Percentiles rank a stretch among this genome's conserved stretches.
Evolutionary conservation across 2,113 vertebrate genomes (phyloP).

Genomic region (Nannobrachium achirus): DNA sequence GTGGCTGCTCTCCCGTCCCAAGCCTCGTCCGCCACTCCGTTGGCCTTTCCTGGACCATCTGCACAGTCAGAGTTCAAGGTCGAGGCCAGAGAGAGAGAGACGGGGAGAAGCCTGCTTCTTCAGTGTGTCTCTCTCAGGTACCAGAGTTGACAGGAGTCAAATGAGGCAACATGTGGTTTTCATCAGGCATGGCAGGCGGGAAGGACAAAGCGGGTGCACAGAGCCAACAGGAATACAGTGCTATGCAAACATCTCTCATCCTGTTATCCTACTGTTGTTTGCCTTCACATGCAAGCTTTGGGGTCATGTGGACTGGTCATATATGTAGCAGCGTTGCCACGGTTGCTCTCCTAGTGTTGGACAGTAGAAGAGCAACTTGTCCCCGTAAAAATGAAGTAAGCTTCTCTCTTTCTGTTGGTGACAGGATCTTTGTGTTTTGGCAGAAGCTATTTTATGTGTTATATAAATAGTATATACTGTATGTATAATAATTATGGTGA

Average conservation of each 20-base stretch:
- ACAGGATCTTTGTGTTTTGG: too few species aligned
- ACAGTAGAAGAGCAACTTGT: too few species aligned
- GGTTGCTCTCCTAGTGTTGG: background rate
- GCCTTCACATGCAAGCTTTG: slow-evolving; percentile 32
- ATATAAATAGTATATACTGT: too few species aligned
- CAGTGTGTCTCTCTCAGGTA: slow-evolving; percentile 59
- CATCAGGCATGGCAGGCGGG: slow-evolving; percentile 49
- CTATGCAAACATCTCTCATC: slow-evolving; percentile 61
- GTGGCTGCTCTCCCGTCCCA: slow-evolving; percentile 22
- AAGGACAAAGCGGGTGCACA: slow-evolving; percentile 42
- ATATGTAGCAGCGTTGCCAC: slow-evolving; percentile 15
- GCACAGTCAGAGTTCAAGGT: slow-evolving; percentile 13
- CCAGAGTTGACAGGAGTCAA: background rate
- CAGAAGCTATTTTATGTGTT: too few species aligned
- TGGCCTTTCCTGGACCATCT: slow-evolving; percentile 28
- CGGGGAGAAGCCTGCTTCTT: too few species aligned
- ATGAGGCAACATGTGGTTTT: slow-evolving; percentile 66
- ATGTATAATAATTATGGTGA: too few species aligned
- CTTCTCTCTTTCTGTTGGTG: too few species aligned
- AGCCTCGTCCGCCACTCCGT: slow-evolving; percentile 16
- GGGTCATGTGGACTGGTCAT: slow-evolving; percentile 34
- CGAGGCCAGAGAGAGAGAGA: too few species aligned
- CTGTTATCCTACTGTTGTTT: slow-evolving; percentile 52
- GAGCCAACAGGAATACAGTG: slow-evolving; percentile 53
- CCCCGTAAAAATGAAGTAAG: too few species aligned